phyloP scores from a whole-genome alignment of 2,888 invertebrate genomes.

The Drosophila vallismaia region DNA sequence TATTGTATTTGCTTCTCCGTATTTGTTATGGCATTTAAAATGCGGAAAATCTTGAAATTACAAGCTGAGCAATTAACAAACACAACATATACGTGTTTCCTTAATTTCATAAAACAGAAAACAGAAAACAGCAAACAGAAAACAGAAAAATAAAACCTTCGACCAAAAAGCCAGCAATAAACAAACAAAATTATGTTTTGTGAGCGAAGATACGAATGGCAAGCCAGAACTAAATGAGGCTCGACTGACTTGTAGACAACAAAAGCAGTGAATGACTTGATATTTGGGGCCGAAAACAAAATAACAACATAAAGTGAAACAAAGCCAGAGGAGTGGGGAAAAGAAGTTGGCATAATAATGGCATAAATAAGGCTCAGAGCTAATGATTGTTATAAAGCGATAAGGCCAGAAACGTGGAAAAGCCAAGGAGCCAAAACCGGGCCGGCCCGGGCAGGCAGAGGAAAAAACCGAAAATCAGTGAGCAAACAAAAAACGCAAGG shows the following conservation, averaged over 20 bases:
- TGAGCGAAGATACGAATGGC: slow-evolving; percentile 46
- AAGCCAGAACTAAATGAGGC: slow-evolving; percentile 58
- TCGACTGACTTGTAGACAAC: slow-evolving; percentile 31
- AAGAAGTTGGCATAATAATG: slow-evolving; percentile 70
- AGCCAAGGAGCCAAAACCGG: slow-evolving; percentile 36
- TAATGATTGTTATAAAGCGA: slow-evolving; percentile 68
- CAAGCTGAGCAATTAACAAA: slow-evolving; percentile 46
- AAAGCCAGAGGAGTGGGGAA: slow-evolving; percentile 4
- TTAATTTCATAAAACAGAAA: slow-evolving; percentile 34
- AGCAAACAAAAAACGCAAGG: slow-evolving; percentile 47
- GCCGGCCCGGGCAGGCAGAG: slow-evolving; percentile 1
- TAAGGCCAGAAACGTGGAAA: slow-evolving; percentile 57
- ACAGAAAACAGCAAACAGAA: neutral
- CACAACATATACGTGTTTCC: slow-evolving; percentile 36
- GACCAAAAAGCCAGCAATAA: slow-evolving; percentile 21
- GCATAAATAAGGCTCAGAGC: slow-evolving; percentile 70
- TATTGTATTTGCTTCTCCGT: slow-evolving; percentile 30
- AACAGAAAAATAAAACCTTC: slow-evolving; percentile 32
- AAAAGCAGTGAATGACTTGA: slow-evolving; percentile 56
- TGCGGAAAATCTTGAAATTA: slow-evolving; percentile 37
- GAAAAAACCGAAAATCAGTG: slow-evolving; percentile 5
- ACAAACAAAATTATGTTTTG: slow-evolving; percentile 41
- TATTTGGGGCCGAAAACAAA: slow-evolving; percentile 40
- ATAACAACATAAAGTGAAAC: slow-evolving; percentile 3
- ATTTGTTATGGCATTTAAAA: slow-evolving; percentile 29